Conservation (phyloP, 2,113 vertebrate species). For the Puntigrus tetrazona region DNA sequence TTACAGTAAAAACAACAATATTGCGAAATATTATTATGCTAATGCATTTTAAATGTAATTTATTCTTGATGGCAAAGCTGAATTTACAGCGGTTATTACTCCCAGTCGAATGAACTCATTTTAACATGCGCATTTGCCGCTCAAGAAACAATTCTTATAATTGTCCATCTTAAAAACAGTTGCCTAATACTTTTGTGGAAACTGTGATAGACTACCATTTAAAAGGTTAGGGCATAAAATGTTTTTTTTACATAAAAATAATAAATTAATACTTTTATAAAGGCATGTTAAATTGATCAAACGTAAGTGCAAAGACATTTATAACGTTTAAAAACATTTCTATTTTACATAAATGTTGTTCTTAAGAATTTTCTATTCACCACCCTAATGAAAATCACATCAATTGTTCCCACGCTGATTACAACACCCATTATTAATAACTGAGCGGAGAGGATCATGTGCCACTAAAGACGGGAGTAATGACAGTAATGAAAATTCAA, state of each 20-base stretch:
- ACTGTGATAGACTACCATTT: background rate
- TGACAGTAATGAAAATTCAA: too few relatives aligned
- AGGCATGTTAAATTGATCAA: background rate
- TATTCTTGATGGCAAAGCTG: background rate
- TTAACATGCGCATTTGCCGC: background rate
- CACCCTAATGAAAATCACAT: background rate
- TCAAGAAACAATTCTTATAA: background rate
- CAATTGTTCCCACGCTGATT: background rate
- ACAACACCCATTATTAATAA: background rate
- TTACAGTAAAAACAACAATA: background rate
- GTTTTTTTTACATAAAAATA: background rate
- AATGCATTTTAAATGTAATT: background rate
- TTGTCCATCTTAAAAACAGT: background rate
- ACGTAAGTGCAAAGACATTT: background rate
- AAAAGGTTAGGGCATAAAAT: background rate
- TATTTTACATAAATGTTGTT: background rate
- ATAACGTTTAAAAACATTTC: background rate
- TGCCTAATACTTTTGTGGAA: too few relatives aligned
- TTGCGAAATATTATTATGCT: background rate
- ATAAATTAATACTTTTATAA: background rate
- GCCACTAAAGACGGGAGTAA: too few relatives aligned
- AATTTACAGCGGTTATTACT: background rate
- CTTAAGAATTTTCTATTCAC: background rate
- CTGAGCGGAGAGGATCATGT: too few relatives aligned
- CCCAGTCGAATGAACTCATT: background rate